A percentile compares a stretch with the other conserved stretches of the same genome.
Conservation (phyloP, 1,140 invertebrate species). For the Campoletis sonorensis region DNA sequence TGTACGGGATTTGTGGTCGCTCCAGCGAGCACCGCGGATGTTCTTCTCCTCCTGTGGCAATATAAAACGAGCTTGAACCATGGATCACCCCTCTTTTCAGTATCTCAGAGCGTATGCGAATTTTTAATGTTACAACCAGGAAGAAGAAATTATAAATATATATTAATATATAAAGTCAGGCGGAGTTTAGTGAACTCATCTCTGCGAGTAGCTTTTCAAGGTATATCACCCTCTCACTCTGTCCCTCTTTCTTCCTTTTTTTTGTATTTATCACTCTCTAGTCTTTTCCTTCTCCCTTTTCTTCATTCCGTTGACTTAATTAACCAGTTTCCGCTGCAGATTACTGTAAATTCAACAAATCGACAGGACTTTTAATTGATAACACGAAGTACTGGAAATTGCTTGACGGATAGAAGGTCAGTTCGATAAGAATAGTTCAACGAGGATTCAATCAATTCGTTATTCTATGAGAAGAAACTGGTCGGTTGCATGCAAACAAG, state of each 20-base stretch:
- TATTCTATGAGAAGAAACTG: too few species aligned
- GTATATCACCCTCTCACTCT: not conserved
- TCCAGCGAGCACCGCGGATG: conserved; percentile 37
- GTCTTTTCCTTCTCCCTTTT: not conserved
- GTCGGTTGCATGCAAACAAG: too few species aligned
- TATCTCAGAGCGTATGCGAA: not conserved
- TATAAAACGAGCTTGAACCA: conserved; percentile 27
- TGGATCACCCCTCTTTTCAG: not conserved
- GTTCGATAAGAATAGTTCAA: not conserved
- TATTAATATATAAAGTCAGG: conserved; percentile 8
- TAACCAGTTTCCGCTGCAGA: not conserved
- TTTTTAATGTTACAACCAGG: conserved; percentile 37
- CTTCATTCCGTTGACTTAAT: not conserved
- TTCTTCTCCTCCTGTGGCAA: conserved; percentile 22
- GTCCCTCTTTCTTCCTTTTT: not conserved
- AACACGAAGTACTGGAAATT: not conserved
- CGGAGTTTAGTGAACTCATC: conserved; percentile 41
- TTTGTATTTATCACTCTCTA: too few species aligned
- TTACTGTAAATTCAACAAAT: not conserved
- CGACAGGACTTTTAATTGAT: not conserved
- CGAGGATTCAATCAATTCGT: not conserved
- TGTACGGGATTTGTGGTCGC: conserved; percentile 40
- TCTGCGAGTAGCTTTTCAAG: not conserved
- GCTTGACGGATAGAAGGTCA: not conserved
- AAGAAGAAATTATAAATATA: conserved; percentile 43